Evolutionary conservation across 2,888 invertebrate species (phyloP), one percentile per base, ranked within the genome.

Genomic region (Aleiodes leptofemur): DNA sequence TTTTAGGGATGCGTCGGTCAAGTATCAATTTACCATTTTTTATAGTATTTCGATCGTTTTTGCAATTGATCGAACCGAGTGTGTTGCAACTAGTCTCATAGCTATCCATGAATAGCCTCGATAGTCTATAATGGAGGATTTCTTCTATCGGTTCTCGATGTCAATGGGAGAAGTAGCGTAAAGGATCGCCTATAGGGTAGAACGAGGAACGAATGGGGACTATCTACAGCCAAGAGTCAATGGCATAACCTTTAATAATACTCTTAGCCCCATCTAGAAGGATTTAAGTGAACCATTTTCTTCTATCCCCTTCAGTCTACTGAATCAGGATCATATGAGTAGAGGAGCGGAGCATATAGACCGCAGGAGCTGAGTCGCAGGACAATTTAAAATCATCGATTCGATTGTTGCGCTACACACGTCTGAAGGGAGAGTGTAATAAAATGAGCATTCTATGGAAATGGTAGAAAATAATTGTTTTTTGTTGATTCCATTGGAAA

Each of bases 201-300:
- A 23, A 23, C 7, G 64, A 14, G 13, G 4, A 59, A 29, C 29
- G 43, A 38, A 61, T 38, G 16, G 9, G 14, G 3, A 23, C 48
- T 55, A 72, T 72, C 73, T 74, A 69, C 51, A 77, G 71, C 73
- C 59, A 72, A 76, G 74, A 71, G 76, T 76, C 71, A 61, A 78
- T 80, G 78, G 80, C 79, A 80, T 76, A 14, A 14, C 76, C 78
- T 73, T 77, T 80, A 82, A 83, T 83, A 83, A 83, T 82, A 81
- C 82, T 76, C 77, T 73, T 76, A 77, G 78, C 82, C 81, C 82
- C 83, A 83, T 84, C 83, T 80, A 80, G 80, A 75, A 79, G 82
- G 81, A 83, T 82, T 83, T 81, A 76, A 69, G 66, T 69, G 79
- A 83, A 83, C 78, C 82, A 82, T 82, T 82, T 83, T 79, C 81